A percentile compares a stretch with the other conserved stretches of the same genome.
phyloP scores from a whole-genome alignment of 2,797 vertebrate species.

The Pantherophis vulpinus region DNA sequence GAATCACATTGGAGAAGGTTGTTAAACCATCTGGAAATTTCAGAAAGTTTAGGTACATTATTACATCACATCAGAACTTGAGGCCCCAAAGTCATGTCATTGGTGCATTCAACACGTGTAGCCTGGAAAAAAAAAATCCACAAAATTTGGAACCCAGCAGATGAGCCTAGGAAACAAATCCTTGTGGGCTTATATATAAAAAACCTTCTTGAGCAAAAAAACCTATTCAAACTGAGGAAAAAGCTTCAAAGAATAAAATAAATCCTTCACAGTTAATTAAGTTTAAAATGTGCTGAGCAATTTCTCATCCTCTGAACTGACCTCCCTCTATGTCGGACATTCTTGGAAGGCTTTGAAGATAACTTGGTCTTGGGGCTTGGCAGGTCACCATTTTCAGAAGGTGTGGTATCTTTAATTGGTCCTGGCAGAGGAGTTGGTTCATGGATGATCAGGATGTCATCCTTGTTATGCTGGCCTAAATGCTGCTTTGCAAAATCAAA shows the following conservation, averaged over 20 bases:
- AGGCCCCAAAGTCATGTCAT: background rate
- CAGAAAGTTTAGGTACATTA: background rate
- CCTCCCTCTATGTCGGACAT: conserved; percentile 85
- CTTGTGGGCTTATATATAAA: background rate
- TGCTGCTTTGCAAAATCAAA: conserved; percentile 98
- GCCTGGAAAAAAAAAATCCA: background rate
- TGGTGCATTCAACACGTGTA: background rate
- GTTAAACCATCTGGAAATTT: background rate
- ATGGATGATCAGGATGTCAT: conserved; percentile 92
- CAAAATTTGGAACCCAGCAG: conserved; percentile 4
- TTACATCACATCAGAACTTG: background rate
- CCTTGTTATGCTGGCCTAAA: conserved; percentile 94
- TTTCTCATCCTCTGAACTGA: conserved; percentile 62
- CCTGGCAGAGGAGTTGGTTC: conserved; percentile 84
- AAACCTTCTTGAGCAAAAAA: background rate
- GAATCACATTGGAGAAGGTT: background rate
- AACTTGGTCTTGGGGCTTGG: conserved; percentile 89
- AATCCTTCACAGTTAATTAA: background rate
- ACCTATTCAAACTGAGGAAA: conserved; percentile 2
- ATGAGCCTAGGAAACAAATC: background rate
- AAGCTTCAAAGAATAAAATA: conserved; percentile 14
- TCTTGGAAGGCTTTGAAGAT: conserved; percentile 83
- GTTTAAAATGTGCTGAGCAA: background rate
- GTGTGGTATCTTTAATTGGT: conserved; percentile 86
- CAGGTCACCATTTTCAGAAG: conserved; percentile 88